These are phyloP conservation scores for Endomychus coccineus DNA, from an alignment of 2,888 invertebrate genomes.

Conservation along the genomic window DNA sequence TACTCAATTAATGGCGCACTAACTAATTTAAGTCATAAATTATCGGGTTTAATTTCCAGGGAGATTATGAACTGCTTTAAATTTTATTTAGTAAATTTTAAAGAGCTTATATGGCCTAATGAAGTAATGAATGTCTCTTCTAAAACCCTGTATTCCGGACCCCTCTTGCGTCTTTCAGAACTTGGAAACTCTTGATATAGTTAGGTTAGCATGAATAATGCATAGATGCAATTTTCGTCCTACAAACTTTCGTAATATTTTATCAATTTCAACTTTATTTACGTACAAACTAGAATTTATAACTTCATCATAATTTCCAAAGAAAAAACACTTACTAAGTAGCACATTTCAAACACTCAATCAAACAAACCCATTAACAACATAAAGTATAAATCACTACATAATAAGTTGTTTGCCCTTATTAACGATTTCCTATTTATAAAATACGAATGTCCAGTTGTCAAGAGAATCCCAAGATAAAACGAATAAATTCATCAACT, in stretches of 20 bases:
- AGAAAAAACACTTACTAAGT: too few species aligned
- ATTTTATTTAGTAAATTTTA: conserved; percentile 26
- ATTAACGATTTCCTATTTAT: too few species aligned
- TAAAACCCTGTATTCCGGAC: conserved; percentile 14
- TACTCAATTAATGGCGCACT: too few species aligned
- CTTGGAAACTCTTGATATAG: conserved; percentile 43
- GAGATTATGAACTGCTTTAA: conserved; percentile 19
- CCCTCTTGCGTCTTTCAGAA: conserved; percentile 27
- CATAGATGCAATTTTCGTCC: conserved; percentile 48
- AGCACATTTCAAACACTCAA: too few species aligned
- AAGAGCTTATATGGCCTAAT: conserved; percentile 28
- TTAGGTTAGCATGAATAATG: conserved; percentile 47
- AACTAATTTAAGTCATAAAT: neutral
- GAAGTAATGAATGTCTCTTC: conserved; percentile 33
- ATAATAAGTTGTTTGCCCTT: too few species aligned
- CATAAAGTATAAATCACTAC: too few species aligned
- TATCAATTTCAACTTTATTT: conserved; percentile 49
- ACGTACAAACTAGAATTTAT: conserved; percentile 48
- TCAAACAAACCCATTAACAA: too few species aligned
- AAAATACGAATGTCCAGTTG: too few species aligned
- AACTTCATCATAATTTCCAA: conserved; percentile 45
- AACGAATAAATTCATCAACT: too few species aligned
- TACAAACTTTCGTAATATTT: conserved; percentile 47
- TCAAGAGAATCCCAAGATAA: too few species aligned
- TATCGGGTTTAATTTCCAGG: neutral